Evolutionary conservation across 1,140 invertebrate species (phyloP).

Genomic region (Neodiprion fabricii): DNA sequence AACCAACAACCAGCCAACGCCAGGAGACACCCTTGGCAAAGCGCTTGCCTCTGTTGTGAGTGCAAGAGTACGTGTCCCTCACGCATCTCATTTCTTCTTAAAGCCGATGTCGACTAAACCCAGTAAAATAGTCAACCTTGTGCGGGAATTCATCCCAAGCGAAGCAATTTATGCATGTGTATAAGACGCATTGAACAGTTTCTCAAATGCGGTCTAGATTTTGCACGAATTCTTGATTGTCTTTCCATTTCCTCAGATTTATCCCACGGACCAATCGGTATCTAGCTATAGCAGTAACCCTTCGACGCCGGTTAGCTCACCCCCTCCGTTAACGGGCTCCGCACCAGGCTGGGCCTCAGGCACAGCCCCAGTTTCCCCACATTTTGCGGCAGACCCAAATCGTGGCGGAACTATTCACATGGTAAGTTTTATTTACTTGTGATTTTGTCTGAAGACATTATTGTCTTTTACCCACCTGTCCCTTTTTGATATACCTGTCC

Average conservation of each 20-base stretch:
- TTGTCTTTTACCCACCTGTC: slow-evolving; percentile 6
- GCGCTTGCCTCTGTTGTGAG: slow-evolving; percentile 76
- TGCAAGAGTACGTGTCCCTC: slow-evolving; percentile 46
- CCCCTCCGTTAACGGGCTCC: slow-evolving; percentile 76
- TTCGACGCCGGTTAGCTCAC: slow-evolving; percentile 85
- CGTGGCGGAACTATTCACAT: slow-evolving; percentile 59
- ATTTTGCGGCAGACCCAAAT: slow-evolving; percentile 60
- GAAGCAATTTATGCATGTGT: too few species aligned
- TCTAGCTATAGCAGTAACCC: slow-evolving; percentile 92
- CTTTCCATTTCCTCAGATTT: slow-evolving; percentile 69
- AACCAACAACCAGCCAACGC: slow-evolving; percentile 60
- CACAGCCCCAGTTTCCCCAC: slow-evolving; percentile 63
- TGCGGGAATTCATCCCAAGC: background rate
- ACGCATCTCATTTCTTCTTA: background rate
- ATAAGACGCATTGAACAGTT: too few species aligned
- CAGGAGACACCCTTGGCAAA: slow-evolving; percentile 80
- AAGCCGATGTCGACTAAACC: too few species aligned
- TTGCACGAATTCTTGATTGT: too few species aligned
- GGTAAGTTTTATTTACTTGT: slow-evolving; percentile 48
- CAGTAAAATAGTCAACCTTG: slow-evolving; percentile 8
- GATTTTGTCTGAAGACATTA: slow-evolving; percentile 14
- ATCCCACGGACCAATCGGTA: slow-evolving; percentile 85
- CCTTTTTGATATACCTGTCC: background rate
- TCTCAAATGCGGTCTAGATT: too few species aligned
- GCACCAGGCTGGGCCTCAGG: slow-evolving; percentile 63